These are phyloP conservation scores for Hormaphis cornu DNA, from an alignment of 1,140 invertebrate species.

Conservation along the genomic window DNA sequence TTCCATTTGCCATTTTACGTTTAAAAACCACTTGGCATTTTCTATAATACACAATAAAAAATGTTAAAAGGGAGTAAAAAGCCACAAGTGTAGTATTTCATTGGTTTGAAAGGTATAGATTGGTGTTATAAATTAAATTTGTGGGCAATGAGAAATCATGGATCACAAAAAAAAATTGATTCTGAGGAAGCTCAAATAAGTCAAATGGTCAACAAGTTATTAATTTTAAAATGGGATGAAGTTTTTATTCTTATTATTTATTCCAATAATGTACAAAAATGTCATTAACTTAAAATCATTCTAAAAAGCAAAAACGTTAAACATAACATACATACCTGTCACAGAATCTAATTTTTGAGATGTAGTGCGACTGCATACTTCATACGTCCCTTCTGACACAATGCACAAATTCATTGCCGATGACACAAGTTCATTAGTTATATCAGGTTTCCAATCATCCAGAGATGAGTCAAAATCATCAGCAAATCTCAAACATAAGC, in stretches of 20 bases:
- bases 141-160: too few relatives aligned
- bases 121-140: too few relatives aligned
- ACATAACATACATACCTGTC: not conserved
- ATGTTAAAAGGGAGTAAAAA: too few relatives aligned
- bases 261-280: too few relatives aligned
- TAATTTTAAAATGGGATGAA: too few relatives aligned
- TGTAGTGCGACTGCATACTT: constrained; percentile 87
- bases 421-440: constrained; percentile 51
- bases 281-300: too few relatives aligned
- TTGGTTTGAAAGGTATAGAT: too few relatives aligned
- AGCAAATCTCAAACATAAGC: constrained; percentile 84
- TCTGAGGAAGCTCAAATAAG: too few relatives aligned
- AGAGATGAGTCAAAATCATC: constrained; percentile 92
- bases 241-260: too few relatives aligned
- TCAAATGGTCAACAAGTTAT: too few relatives aligned
- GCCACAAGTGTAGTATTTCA: too few relatives aligned
- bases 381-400: constrained; percentile 95
- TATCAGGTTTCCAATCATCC: constrained; percentile 94
- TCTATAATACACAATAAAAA: constrained; percentile 44
- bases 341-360: constrained; percentile 44
- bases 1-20: constrained; percentile 98
- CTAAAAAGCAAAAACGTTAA: not conserved
- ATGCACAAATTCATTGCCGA: constrained; percentile 89
- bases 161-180: too few relatives aligned
- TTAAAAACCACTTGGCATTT: constrained; percentile 96